Base-by-base conservation (phyloP, 2,113 vertebrate genomes). In the Prolemur simus region DNA sequence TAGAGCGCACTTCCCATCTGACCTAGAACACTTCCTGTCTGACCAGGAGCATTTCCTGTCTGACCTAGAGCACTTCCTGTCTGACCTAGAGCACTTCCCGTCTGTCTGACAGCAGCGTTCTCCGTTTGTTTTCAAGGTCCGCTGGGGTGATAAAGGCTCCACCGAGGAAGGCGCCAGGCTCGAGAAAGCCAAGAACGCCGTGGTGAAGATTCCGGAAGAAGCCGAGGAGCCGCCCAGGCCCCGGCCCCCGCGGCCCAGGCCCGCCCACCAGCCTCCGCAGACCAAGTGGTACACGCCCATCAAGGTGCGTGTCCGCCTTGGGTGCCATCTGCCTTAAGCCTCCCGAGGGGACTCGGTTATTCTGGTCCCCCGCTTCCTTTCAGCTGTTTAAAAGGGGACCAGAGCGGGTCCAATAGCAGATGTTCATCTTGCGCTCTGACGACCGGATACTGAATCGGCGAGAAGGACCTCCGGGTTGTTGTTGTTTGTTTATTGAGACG, bases 121-220 rank as follows among this genome's bases (percentile, higher is more conserved):
- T 37, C 13, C 96, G 58, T 97, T 96, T 66, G 95, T 97, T 92
- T 17, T 71, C 64, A 52, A 99, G 99, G 99, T 99, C 52, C 99
- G 99, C 29, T 99, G 99, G 99, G 99, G 99, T 0, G 99, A 99
- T 92, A 99, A 99, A 94, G 99, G 99, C 77, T 99, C 99, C 1
- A 99, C 99, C 0, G 99, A 99, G 95, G 99, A 99, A 98, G 99
- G 99, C 1, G 99, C 99, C 11, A 98, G 99, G 6, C 97, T 99
- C 97, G 99, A 99, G 98, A 99, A 98, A 96, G 99, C 99, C 80
- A 99, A 99, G 98, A 99, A 99, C 63, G 99, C 99, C 49, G 98
- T 99, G 81, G 98, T 99, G 74, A 99, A 97, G 37, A 89, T 99
- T n/a, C 99, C 99, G 1, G 99, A 99, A 97, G 99, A 99, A 42